Evolutionary conservation across 2,888 invertebrate species (phyloP).

Genomic region (Apamea anceps): DNA sequence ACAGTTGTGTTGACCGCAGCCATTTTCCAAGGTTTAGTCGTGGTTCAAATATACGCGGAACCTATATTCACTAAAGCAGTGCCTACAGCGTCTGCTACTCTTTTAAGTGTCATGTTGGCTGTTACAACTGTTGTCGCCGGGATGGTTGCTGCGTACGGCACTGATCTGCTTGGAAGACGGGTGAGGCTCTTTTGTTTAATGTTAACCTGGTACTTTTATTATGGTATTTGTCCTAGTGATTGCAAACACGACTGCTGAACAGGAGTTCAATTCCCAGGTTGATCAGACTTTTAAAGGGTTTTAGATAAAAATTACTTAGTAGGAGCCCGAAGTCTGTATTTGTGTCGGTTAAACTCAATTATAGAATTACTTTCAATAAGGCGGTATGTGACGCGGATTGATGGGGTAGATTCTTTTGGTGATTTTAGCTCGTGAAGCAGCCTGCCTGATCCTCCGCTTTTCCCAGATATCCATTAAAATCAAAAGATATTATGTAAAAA

Average conservation of each 20-base stretch:
- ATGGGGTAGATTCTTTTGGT: not conserved
- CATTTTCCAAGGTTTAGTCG: conserved; percentile 81
- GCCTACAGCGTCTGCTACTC: conserved; percentile 76
- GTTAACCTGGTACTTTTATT: conserved; percentile 49
- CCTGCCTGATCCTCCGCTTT: not conserved
- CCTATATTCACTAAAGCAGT: conserved; percentile 79
- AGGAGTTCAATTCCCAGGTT: not conserved
- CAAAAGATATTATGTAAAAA: not conserved
- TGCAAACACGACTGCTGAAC: not conserved
- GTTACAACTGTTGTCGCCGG: conserved; percentile 72
- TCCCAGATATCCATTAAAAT: not conserved
- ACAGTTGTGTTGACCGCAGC: conserved; percentile 72
- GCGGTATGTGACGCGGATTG: not conserved
- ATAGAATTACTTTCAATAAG: not conserved
- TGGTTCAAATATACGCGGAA: conserved; percentile 82
- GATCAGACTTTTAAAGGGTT: not conserved
- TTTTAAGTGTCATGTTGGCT: conserved; percentile 77
- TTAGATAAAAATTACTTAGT: not conserved
- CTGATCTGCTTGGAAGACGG: conserved; percentile 79
- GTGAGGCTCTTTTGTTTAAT: conserved; percentile 69
- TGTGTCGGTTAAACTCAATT: not conserved
- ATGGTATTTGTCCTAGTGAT: no score
- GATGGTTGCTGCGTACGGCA: conserved; percentile 76
- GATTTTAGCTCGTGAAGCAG: not conserved
- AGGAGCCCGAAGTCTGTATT: not conserved